Base-by-base conservation (phyloP, 2,797 vertebrate species). In the Sparidentex hasta region DNA sequence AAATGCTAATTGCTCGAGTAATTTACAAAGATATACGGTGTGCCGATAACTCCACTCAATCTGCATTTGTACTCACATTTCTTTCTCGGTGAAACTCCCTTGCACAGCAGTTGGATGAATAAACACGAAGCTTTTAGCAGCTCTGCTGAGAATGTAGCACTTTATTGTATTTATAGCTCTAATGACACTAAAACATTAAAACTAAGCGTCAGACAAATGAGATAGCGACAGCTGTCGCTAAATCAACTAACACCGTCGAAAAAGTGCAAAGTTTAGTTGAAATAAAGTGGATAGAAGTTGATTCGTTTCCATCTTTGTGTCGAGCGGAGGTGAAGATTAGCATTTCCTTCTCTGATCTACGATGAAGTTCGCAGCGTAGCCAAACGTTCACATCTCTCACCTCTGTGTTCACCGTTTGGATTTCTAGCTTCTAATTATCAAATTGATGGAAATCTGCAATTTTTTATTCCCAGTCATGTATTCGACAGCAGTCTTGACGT, bases 51-150 rank as follows among this genome's bases (percentile, higher is more conserved):
- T 44, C 43, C 56, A 43, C 33, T 58, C 4, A 0, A 17, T 25
- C 6, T 52, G 67, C 44, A 69, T 25, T 54, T 51, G 66, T 51
- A 63, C 63, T 75, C 41, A 17, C 51, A 64, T 71, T 81, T 74
- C 41, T 61, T 78, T n/a, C 65, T 43, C 25, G 2, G 13, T 33
- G 21, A 56, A 81, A 63, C 58, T 21, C 55, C 52, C 64, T 62
- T 66, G 61, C 66, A 43, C 80, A 73, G 79, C 76, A 69, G 72
- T 63, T n/a, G 17, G 21, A 51, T 71, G 84, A 80, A 85, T 86
- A 87, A 84, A 90, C 63, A 84, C 81, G 11, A 12, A 61, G 86
- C 85, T 88, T 83, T 90, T 71, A 88, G 87, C 68, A 25, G 62
- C 14, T 38, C 73, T 62, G 47, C 58, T 43, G 48, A 59, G 52